These are phyloP conservation scores for Zaprionus davidi DNA, from an alignment of 1,140 invertebrate species.

Conservation along the genomic window DNA sequence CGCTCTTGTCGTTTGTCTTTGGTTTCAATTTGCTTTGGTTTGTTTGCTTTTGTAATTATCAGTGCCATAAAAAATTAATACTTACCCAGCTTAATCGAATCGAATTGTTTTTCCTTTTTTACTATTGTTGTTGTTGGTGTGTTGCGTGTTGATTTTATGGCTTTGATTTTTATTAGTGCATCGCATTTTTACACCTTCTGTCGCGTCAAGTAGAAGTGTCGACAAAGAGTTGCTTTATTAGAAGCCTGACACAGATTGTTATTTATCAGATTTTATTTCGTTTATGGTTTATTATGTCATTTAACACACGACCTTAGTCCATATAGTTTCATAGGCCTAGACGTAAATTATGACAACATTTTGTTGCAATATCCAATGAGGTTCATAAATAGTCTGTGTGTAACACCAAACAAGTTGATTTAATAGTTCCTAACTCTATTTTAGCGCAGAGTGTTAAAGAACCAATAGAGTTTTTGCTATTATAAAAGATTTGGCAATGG, in stretches of 20 bases:
- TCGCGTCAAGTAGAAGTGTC: slow-evolving; percentile 13
- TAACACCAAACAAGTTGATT: neutral
- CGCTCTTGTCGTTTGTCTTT: slow-evolving; percentile 27
- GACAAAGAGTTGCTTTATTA: slow-evolving; percentile 60
- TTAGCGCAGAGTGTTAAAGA: too few relatives aligned
- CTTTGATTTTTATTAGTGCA: slow-evolving; percentile 65
- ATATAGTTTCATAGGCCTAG: slow-evolving; percentile 9
- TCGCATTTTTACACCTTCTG: slow-evolving; percentile 29
- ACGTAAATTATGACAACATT: slow-evolving; percentile 47
- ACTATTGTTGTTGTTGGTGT: slow-evolving; percentile 10
- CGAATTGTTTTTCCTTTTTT: slow-evolving; percentile 35
- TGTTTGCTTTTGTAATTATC: slow-evolving; percentile 58
- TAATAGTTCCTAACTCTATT: neutral
- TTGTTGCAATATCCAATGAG: neutral
- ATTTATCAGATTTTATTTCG: slow-evolving; percentile 57
- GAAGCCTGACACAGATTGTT: slow-evolving; percentile 51
- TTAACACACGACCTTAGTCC: slow-evolving; percentile 39
- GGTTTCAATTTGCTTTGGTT: slow-evolving; percentile 19
- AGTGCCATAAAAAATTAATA: slow-evolving; percentile 66
- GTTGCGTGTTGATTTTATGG: slow-evolving; percentile 42
- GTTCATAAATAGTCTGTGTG: neutral
- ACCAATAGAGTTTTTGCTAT: neutral
- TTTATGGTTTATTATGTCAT: slow-evolving; percentile 31
- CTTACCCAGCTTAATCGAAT: slow-evolving; percentile 52
- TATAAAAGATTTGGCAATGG: neutral